Base-by-base conservation (phyloP, 2,113 vertebrate species). In the Lucifuga dentata region DNA sequence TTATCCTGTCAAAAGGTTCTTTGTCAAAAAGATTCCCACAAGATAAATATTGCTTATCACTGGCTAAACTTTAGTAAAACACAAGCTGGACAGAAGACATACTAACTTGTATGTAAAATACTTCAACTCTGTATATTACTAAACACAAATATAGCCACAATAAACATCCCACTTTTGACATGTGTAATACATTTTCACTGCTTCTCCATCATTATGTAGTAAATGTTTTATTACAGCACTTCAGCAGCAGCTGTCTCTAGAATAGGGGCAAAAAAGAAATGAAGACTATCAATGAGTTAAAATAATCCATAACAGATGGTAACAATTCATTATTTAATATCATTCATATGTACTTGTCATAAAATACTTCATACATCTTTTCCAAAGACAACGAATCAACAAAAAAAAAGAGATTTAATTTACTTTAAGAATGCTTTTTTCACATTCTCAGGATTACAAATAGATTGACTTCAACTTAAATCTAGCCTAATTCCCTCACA, bases 351-450 rank as follows among this genome's bases (percentile, higher is more conserved):
- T 62, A 71, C 50, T 72, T 76, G 19, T 87, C 81, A 85, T 83
- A 86, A 89, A 89, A 91, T 84, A 88, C 70, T 83, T 86, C 66
- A 89, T 70, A 78, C 75, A 58, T 85, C 12, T 66, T 84, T 72
- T 55, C 61, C 26, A 67, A 76, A 83, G 43, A 86, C 83, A 84
- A 84, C 61, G 55, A 69, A 38, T 76, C 8, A 81, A 85, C 62
- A 83, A 83, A 81, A 74, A 9, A 76, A 81, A 77, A 24, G 38
- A 56, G 26, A 75, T 33, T 69, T 50, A 66, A 44, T 60, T 63
- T 9, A 58, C 66, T 43, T 33, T 32, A 69, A 79, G 58, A 86
- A 88, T 76, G 63, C 11, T 2, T 11, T 66, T 32, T 74, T 80
- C 63, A 81, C 74, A 68, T 84, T 79, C 58, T 50, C 52, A 75